Base-by-base conservation (phyloP, 1,140 invertebrate genomes). In the Metaphire vulgaris region DNA sequence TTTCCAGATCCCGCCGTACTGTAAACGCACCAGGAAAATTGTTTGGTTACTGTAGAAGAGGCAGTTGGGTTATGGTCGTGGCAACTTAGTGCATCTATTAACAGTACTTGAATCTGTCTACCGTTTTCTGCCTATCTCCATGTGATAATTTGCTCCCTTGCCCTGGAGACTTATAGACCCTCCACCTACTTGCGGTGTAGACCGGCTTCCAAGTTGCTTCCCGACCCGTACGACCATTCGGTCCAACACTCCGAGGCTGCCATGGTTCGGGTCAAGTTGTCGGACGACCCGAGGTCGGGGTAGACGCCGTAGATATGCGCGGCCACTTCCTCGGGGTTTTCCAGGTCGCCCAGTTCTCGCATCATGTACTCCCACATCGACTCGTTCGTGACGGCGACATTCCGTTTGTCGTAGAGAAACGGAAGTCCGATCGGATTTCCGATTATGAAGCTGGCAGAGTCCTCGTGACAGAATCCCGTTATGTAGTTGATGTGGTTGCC, bases 401-500 rank as follows among this genome's bases (percentile, higher is more conserved):
- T 30, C 2, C 33, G 30, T 32, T 32, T 31, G 33, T 32, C 33
- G n/a, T 32, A n/a, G 30, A 29, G 12, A 21, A 56, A 56, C 6
- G 69, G 69, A 29, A 74, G 28, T 2, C 72, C 74, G 2, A 74
- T 2, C 21, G 28, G 1, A 68, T 74, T 74, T 16, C 26, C 6
- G n/a, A 6, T 30, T 28, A 74, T 56, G 21, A 66, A 6, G n/a
- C 56, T 29, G 14, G 65, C 41, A 16, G 41, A 41, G 68, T 74
- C 74, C 28, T 74, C 64, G 26, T 66, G 64, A 29, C 28, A 2
- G 15, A 29, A 64, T 56, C 74, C 74, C 30, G 74, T 67, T 16
- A 74, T 66, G 28, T 30, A 33, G 30, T 74, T 64, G 30, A 74
- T 67, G 66, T 74, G 33, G 30, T 67, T 67, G 26, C 74, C 74